Conservation (phyloP, 2,113 vertebrate species). For the Noctilio leporinus region DNA sequence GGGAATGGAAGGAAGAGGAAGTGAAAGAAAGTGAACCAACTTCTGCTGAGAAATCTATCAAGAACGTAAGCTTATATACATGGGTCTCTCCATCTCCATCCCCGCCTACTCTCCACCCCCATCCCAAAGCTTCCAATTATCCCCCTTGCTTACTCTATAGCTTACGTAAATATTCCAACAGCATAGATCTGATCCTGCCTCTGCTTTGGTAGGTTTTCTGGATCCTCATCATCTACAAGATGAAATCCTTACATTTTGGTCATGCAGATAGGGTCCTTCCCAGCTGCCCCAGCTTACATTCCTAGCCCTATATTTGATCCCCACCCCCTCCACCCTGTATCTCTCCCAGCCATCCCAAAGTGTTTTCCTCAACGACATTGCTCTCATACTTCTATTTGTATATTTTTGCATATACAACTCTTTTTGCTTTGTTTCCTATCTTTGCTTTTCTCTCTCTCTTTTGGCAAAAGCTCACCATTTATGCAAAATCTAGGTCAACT, state of each 20-base stretch:
- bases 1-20: not conserved
- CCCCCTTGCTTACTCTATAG: not conserved
- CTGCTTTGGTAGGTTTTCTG: not conserved
- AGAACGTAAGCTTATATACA: not conserved
- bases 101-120: not conserved
- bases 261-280: not conserved
- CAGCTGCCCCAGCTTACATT: not conserved
- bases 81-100: not conserved
- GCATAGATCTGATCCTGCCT: not conserved
- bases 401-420: not conserved
- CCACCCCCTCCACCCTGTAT: rapidly evolving
- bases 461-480: not conserved
- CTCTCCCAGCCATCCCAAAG: not conserved
- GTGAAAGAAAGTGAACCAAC: not conserved
- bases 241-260: not conserved
- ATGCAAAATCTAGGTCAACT: not conserved
- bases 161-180: not conserved
- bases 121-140: not conserved
- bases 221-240: not conserved
- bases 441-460: not conserved
- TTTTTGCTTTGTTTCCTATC: not conserved
- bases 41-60: not conserved
- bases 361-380: not conserved
- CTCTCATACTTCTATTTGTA: not conserved
- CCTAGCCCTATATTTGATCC: not conserved